Conservation (phyloP, 2,113 vertebrate species). For the Paramormyrops kingsleyae region DNA sequence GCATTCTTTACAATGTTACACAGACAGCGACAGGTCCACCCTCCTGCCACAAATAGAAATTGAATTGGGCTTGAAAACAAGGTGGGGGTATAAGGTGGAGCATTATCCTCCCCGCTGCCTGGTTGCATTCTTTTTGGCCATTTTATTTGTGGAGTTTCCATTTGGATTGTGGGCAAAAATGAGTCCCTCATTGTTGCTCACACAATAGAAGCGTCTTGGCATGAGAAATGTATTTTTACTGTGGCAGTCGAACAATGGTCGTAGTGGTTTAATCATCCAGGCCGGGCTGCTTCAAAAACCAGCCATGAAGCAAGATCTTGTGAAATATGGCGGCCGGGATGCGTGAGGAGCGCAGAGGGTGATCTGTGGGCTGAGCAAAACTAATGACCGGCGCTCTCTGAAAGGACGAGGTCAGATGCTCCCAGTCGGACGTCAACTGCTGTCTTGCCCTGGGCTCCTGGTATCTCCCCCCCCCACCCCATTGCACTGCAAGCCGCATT, state of each 20-base stretch:
- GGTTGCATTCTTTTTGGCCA: not conserved
- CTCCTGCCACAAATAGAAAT: not conserved
- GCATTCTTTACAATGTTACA: not conserved
- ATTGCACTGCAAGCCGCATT: not conserved
- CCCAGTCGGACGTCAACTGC: no score
- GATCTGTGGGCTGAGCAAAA: not conserved
- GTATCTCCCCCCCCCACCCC: not conserved
- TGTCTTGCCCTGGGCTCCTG: not conserved
- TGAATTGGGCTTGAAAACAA: not conserved
- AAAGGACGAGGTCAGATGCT: not conserved
- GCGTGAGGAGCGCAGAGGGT: not conserved
- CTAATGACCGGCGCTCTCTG: not conserved
- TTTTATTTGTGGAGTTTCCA: slow-evolving; percentile 3
- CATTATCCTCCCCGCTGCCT: not conserved
- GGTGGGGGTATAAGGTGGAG: not conserved
- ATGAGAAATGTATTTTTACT: not conserved
- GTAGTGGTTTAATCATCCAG: not conserved
- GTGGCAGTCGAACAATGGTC: not conserved
- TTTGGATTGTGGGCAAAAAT: not conserved
- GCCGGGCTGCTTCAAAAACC: not conserved
- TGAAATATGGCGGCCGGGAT: not conserved
- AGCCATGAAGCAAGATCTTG: not conserved
- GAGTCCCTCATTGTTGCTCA: not conserved
- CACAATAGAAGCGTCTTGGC: slow-evolving; percentile 10
- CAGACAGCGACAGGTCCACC: not conserved